These are phyloP conservation scores for Agrypnia vestita DNA, from an alignment of 1,140 invertebrate species.

Conservation along the genomic window DNA sequence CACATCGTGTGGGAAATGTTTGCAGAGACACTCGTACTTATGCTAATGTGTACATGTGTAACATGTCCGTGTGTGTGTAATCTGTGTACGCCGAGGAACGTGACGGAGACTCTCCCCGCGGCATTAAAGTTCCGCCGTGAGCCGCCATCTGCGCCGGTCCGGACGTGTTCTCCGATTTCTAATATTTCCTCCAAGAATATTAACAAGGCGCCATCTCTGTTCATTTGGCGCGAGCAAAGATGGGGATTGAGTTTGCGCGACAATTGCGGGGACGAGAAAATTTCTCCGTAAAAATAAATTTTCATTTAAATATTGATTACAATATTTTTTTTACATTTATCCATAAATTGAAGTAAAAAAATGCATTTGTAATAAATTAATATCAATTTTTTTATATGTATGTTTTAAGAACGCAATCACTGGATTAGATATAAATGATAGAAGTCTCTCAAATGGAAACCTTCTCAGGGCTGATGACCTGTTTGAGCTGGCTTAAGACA, in stretches of 20 bases:
- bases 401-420: too few species aligned
- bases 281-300: conserved; percentile 1
- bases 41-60: neutral
- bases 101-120: conserved; percentile 6
- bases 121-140: conserved; percentile 10
- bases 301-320: neutral
- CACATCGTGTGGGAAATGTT: too few species aligned
- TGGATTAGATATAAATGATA: too few species aligned
- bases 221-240: neutral
- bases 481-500: too few species aligned
- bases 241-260: neutral
- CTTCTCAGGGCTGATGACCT: too few species aligned
- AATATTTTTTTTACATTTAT: too few species aligned
- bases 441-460: too few species aligned
- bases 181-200: conserved; percentile 33
- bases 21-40: too few species aligned
- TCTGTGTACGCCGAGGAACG: conserved; percentile 14
- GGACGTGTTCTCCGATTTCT: conserved; percentile 31
- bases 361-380: too few species aligned
- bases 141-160: conserved; percentile 14
- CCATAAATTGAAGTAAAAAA: too few species aligned
- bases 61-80: conserved; percentile 12
- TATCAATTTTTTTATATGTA: too few species aligned
- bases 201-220: conserved; percentile 3
- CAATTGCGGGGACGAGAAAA: neutral